A percentile compares a stretch with the other conserved stretches of the same genome.
Conservation (phyloP, 2,113 vertebrate species). For the Acanthisitta chloris region DNA sequence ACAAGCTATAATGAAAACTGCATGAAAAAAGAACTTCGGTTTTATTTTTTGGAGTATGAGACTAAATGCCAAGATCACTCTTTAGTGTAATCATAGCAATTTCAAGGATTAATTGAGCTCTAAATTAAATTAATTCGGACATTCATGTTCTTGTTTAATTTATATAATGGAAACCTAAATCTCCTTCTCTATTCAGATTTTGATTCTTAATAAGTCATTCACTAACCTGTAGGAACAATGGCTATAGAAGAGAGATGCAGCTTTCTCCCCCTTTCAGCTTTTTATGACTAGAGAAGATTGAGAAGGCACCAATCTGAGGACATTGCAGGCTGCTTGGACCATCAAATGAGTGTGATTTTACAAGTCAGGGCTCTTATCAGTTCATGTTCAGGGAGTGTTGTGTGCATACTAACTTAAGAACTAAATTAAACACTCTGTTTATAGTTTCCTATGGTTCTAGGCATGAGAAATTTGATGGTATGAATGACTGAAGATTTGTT, state of each 20-base stretch:
- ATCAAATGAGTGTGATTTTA: not conserved
- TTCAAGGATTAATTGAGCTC: not conserved
- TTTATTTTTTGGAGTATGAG: not conserved
- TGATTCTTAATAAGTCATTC: not conserved
- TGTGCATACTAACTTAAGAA: not conserved
- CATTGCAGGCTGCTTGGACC: not conserved
- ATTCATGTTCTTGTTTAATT: not conserved
- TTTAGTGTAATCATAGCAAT: not conserved
- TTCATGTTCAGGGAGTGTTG: not conserved
- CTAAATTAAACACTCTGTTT: not conserved
- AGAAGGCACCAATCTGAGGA: not conserved
- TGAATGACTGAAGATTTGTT: not conserved
- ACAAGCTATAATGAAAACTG: not conserved
- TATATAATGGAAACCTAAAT: not conserved
- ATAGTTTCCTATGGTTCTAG: not conserved
- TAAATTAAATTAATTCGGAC: not conserved
- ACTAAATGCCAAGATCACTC: not conserved
- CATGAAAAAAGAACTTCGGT: fast-evolving
- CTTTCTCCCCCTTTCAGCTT: not conserved
- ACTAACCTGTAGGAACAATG: not conserved
- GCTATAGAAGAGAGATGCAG: not conserved
- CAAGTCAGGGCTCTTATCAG: not conserved
- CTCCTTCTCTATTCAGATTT: not conserved
- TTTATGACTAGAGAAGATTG: not conserved
- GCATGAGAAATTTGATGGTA: not conserved